Percentiles rank a stretch among this genome's conserved stretches.
phyloP scores from a whole-genome alignment of 2,113 vertebrate species.

The Scatophagus argus region DNA sequence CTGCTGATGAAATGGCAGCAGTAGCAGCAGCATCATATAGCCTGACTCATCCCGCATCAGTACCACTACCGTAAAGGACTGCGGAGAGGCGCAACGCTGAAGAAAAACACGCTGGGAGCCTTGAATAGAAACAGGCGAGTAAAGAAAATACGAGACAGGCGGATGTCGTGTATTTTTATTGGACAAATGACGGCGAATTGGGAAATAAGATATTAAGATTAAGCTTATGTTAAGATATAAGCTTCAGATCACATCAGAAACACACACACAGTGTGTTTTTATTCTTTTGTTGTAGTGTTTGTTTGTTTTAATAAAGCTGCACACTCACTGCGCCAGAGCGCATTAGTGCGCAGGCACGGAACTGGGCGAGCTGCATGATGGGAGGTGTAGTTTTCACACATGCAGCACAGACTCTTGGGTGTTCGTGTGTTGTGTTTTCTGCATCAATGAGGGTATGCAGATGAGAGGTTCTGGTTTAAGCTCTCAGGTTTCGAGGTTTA shows the following conservation, averaged over 20 bases:
- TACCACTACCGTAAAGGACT: conserved; percentile 85
- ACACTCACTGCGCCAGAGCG: conserved; percentile 25
- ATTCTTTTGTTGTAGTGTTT: neutral
- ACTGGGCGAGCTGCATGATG: neutral
- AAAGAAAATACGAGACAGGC: rapidly evolving
- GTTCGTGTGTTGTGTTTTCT: neutral
- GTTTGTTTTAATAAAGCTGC: conserved; percentile 16
- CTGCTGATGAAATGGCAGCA: conserved; percentile 93
- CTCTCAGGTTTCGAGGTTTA: no score
- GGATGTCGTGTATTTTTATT: no score
- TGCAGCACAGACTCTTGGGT: no score
- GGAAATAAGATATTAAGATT: no score
- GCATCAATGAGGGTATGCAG: no score
- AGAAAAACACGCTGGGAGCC: neutral
- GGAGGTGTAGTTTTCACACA: conserved; percentile 45
- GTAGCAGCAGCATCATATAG: conserved; percentile 86
- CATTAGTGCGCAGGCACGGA: neutral
- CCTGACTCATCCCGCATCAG: conserved; percentile 95
- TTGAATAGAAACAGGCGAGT: neutral
- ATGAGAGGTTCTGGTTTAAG: no score
- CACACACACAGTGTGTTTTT: neutral
- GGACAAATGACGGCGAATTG: no score
- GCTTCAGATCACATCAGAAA: neutral
- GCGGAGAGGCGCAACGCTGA: conserved; percentile 65
- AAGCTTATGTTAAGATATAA: no score